Evolutionary conservation across 2,113 vertebrate genomes (phyloP).

Genomic region (pig (Sus scrofa)): T2T-Sscrofa CM000830.6:40735501-40736000

Average conservation of each 20-base stretch:
- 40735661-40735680: neutral
- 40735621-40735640: neutral
- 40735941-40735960: neutral
- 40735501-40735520: neutral
- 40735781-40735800: neutral
- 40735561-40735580: slow-evolving; percentile 7
- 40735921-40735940: neutral
- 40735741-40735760: neutral
- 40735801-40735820: neutral
- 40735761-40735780: slow-evolving; percentile 2
- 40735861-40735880: neutral
- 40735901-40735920: neutral
- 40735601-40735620: neutral
- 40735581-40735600: slow-evolving; percentile 19
- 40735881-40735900: slow-evolving; percentile 11
- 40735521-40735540: neutral
- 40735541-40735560: neutral
- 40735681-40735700: neutral
- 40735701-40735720: neutral
- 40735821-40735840: neutral
- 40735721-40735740: neutral
- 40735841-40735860: slow-evolving; percentile 7
- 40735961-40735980: neutral
- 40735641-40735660: neutral
- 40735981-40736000: neutral